Evolutionary conservation across 2,113 vertebrate species (phyloP).

Genomic region (Phoxinus phoxinus): DNA sequence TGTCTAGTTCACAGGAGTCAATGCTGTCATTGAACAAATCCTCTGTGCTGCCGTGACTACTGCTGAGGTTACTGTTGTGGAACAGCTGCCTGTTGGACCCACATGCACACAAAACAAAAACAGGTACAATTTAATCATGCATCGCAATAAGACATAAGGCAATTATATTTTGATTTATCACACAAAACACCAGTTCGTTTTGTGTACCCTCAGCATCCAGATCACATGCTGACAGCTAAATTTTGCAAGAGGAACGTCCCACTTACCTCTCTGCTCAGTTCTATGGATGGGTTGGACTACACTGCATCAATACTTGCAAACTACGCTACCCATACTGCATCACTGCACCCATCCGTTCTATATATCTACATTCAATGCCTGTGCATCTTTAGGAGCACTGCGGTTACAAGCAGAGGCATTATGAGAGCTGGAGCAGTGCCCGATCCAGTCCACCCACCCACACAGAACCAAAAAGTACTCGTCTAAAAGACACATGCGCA

Average conservation of each 20-base stretch:
- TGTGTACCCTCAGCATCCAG: background rate
- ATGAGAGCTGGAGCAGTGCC: slow-evolving; percentile 21
- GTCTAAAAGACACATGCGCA: slow-evolving; percentile 33
- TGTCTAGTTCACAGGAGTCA: slow-evolving; percentile 93
- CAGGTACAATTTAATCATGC: background rate
- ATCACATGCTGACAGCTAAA: slow-evolving; percentile 3
- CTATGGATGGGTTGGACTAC: slow-evolving; percentile 14
- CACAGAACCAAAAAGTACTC: slow-evolving; percentile 7
- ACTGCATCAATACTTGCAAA: slow-evolving; percentile 25
- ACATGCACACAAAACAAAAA: slow-evolving; percentile 39
- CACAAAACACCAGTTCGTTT: background rate
- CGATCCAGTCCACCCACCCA: slow-evolving; percentile 11
- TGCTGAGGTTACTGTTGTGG: slow-evolving; percentile 96
- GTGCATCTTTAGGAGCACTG: slow-evolving; percentile 24
- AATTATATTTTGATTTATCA: background rate
- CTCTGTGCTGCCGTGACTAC: slow-evolving; percentile 95
- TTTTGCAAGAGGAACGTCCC: background rate
- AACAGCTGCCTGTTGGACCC: slow-evolving; percentile 85
- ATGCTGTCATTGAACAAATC: slow-evolving; percentile 96
- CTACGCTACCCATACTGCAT: slow-evolving; percentile 46
- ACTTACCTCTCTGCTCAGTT: slow-evolving; percentile 28
- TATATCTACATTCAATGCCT: background rate
- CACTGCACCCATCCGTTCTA: background rate
- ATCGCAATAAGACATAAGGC: background rate
- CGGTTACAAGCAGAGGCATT: slow-evolving; percentile 10